Conservation (phyloP, 2,888 invertebrate genomes). For the Corbicula japonica region DNA sequence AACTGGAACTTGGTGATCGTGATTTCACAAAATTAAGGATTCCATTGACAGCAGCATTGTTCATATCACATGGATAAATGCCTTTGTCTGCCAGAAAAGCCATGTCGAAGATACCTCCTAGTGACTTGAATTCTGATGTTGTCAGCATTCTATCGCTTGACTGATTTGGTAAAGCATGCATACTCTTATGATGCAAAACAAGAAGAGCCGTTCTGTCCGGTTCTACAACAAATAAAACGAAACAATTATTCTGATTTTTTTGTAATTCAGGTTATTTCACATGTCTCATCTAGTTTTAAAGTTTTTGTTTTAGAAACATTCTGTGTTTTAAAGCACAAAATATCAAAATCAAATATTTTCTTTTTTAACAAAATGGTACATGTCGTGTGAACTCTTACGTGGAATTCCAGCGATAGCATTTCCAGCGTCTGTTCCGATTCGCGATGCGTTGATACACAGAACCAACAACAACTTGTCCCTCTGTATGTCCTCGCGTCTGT, state of each 20-base stretch:
- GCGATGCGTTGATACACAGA: slow-evolving; percentile 68
- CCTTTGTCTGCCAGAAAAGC: slow-evolving; percentile 60
- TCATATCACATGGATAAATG: slow-evolving; percentile 63
- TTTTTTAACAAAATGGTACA: no score
- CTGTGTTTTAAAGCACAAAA: no score
- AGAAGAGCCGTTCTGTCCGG: no score
- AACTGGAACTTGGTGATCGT: no score
- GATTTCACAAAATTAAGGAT: no score
- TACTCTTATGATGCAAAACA: slow-evolving; percentile 63
- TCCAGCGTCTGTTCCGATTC: slow-evolving; percentile 70
- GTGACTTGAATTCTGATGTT: slow-evolving; percentile 51
- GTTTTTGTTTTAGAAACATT: no score
- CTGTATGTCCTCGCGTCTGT: slow-evolving; percentile 3
- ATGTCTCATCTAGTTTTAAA: no score
- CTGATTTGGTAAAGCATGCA: slow-evolving; percentile 58
- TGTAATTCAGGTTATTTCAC: no score
- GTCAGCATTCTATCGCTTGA: slow-evolving; percentile 60
- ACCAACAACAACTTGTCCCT: slow-evolving; percentile 48
- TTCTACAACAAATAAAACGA: no score
- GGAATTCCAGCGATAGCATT: slow-evolving; percentile 50
- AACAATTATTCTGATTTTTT: no score
- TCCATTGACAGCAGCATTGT: slow-evolving; percentile 48
- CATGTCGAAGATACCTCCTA: slow-evolving; percentile 61
- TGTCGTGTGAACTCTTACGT: no score
- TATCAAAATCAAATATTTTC: no score